Base-by-base conservation (phyloP, 2,888 invertebrate species). In the Frankliniella intonsa region DNA sequence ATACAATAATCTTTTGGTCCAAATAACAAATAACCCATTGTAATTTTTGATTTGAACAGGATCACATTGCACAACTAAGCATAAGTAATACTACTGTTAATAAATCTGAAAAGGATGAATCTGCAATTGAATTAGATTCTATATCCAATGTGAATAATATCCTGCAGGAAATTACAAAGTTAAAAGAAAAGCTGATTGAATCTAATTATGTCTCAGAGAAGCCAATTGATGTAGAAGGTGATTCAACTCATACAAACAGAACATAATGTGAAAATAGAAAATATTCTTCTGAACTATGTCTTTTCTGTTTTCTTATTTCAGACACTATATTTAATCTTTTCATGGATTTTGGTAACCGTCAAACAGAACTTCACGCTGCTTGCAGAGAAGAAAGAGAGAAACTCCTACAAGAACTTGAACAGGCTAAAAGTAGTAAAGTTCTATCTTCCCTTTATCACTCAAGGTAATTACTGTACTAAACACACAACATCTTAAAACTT, bases 301-400 rank as follows among this genome's bases (percentile, higher is more conserved):
- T 65, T 27, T 81, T 65, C 25, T 69, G 9, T 22, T 22, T 12
- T 25, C 22, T 25, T 76, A 12, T 76, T 12, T 10, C 25, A 76
- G 69, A 76, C 22, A 12, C 69, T 25, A 76, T 76, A 25, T 76
- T 76, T 25, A 25, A 25, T 76, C 69, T 85, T 69, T 86, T 84
- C 82, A 84, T 87, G 22, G 86, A 86, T 81, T 84, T 88, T 9
- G 84, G 84, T 38, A 86, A 86, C 69, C 85, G 84, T 17, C 85
- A 86, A 83, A 84, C 87, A 82, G 86, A 87, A 82, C 81, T 85
- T 27, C 92, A 93, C 85, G 85, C 86, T 0, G 90, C 89, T 82
- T 94, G 94, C 85, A 90, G 91, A 85, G 91, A 93, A 82, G 93
- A 94, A 84, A 90, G 92, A 81, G 91, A 92, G 22, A 89, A 87